Evolutionary conservation across 2,113 vertebrate species (phyloP).

Genomic region (Anseranas semipalmata): DNA sequence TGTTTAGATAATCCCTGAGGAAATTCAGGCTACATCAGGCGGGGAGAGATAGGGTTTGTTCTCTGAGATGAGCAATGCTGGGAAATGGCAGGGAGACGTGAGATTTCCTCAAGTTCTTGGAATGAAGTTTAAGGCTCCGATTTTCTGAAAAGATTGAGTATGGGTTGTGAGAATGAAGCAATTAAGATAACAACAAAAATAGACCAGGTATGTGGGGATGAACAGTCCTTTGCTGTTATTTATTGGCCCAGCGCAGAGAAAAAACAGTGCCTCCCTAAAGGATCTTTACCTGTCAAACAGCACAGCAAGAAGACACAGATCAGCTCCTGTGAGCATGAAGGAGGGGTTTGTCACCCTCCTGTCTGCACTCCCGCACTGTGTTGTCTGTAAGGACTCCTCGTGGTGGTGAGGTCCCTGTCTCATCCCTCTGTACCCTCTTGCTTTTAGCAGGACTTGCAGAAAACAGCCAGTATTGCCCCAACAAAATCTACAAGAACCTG

Average conservation of each 20-base stretch:
- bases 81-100: slow-evolving; percentile 24
- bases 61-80: slow-evolving; percentile 55
- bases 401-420: neutral
- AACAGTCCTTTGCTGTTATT: neutral
- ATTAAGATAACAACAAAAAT: slow-evolving; percentile 50
- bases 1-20: slow-evolving; percentile 78
- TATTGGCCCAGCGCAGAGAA: neutral
- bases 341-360: neutral
- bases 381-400: neutral
- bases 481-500: neutral
- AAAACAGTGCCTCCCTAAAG: neutral
- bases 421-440: neutral
- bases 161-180: slow-evolving; percentile 24
- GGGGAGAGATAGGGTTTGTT: slow-evolving; percentile 37
- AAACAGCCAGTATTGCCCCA: neutral
- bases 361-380: neutral
- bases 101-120: slow-evolving; percentile 65
- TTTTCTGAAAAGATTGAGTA: slow-evolving; percentile 53
- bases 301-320: neutral
- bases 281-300: neutral
- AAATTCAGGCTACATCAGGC: slow-evolving; percentile 59
- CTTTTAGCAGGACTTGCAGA: neutral
- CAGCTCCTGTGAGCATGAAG: neutral
- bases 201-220: neutral
- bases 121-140: slow-evolving; percentile 72